Evolutionary conservation across 2,888 invertebrate genomes (phyloP).

Genomic region (Tenodera sinensis): DNA sequence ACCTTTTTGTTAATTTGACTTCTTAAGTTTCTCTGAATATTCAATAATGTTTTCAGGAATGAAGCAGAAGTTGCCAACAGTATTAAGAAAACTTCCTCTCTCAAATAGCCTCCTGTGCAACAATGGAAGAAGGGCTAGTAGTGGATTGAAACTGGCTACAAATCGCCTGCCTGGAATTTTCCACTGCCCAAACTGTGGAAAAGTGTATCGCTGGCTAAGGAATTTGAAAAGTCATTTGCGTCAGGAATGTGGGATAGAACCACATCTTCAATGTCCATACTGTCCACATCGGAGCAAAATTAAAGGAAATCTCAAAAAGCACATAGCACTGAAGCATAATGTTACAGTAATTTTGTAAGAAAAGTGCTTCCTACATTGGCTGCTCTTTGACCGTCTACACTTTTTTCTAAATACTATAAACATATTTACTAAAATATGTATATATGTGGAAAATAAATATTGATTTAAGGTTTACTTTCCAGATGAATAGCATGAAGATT

Average conservation of each 20-base stretch:
- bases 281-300: conserved; percentile 42
- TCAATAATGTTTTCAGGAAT: neutral
- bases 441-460: too few relatives aligned
- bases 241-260: conserved; percentile 31
- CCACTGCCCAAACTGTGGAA: conserved; percentile 27
- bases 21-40: neutral
- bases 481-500: too few relatives aligned
- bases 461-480: too few relatives aligned
- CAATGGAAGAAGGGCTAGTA: neutral
- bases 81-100: neutral
- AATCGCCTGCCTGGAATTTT: neutral
- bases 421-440: too few relatives aligned
- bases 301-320: conserved; percentile 5
- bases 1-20: neutral
- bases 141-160: neutral
- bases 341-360: neutral
- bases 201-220: conserved; percentile 23
- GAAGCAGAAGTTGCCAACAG: neutral
- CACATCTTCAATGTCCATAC: conserved; percentile 40
- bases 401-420: too few relatives aligned
- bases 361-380: neutral
- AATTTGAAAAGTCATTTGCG: conserved; percentile 29
- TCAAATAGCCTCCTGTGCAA: neutral
- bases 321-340: neutral
- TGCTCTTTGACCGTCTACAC: neutral